Evolutionary conservation across 2,113 vertebrate species (phyloP).

Genomic region (Marcusenius ussheri): DNA sequence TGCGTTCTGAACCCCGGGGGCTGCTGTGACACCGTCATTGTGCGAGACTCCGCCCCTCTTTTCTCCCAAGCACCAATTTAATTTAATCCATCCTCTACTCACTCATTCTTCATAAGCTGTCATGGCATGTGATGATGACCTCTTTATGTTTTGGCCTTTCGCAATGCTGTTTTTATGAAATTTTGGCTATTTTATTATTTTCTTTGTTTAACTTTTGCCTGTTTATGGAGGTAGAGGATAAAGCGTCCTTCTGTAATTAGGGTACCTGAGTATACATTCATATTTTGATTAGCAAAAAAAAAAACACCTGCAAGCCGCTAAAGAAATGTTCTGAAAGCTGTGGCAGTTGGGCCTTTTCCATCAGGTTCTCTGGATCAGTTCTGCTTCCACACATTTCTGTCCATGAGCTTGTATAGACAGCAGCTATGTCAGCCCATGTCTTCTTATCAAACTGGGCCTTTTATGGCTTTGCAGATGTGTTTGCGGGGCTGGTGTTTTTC

Average conservation of each 20-base stretch:
- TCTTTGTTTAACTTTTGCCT: background rate
- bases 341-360: background rate
- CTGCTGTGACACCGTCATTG: background rate
- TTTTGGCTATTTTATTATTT: background rate
- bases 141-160: background rate
- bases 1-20: background rate
- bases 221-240: background rate
- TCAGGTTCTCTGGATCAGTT: constrained; percentile 1
- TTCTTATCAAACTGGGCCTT: background rate
- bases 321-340: background rate
- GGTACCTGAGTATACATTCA: background rate
- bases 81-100: background rate
- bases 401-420: background rate
- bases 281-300: background rate
- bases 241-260: background rate
- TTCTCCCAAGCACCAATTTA: background rate
- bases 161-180: background rate
- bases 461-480: background rate
- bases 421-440: background rate
- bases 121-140: background rate
- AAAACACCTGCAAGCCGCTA: background rate
- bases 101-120: background rate
- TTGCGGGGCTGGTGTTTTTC: background rate
- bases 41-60: background rate
- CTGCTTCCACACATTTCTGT: background rate